Conservation (phyloP, 2,888 invertebrate genomes). For the Andrena bicolor region DNA sequence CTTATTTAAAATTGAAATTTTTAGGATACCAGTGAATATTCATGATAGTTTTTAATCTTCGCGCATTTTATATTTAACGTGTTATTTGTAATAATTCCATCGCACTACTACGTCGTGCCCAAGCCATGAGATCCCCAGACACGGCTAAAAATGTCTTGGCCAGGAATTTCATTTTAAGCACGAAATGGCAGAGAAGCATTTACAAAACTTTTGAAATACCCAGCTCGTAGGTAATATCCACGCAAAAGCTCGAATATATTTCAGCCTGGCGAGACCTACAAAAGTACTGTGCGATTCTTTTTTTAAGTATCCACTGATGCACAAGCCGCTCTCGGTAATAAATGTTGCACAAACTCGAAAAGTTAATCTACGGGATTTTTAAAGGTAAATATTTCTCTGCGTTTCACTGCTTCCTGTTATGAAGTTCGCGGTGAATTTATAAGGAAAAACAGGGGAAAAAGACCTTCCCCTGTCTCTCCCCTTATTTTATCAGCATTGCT, state of each 20-base stretch:
- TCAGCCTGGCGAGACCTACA: not conserved
- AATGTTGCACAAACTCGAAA: not conserved
- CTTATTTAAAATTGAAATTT: not conserved
- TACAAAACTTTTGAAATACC: not conserved
- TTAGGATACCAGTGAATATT: too few species aligned
- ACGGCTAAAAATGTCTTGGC: too few species aligned
- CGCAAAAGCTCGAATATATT: not conserved
- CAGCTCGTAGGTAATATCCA: not conserved
- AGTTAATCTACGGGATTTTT: conserved; percentile 1
- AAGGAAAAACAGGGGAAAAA: not conserved
- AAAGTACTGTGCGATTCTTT: not conserved
- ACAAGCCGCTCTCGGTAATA: not conserved
- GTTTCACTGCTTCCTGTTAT: not conserved
- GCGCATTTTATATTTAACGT: too few species aligned
- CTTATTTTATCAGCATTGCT: not conserved
- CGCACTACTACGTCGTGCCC: too few species aligned
- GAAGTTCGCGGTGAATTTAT: not conserved
- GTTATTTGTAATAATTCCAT: too few species aligned
- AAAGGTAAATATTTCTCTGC: not conserved
- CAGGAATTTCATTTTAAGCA: not conserved
- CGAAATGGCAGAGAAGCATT: not conserved
- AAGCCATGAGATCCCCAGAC: too few species aligned
- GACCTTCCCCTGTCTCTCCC: not conserved
- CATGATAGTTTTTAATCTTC: too few species aligned
- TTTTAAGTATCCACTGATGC: not conserved